A percentile compares a stretch with the other conserved stretches of the same genome.
Conservation (phyloP, 2,888 invertebrate species). For the Hemistola chrysoprasaria region DNA sequence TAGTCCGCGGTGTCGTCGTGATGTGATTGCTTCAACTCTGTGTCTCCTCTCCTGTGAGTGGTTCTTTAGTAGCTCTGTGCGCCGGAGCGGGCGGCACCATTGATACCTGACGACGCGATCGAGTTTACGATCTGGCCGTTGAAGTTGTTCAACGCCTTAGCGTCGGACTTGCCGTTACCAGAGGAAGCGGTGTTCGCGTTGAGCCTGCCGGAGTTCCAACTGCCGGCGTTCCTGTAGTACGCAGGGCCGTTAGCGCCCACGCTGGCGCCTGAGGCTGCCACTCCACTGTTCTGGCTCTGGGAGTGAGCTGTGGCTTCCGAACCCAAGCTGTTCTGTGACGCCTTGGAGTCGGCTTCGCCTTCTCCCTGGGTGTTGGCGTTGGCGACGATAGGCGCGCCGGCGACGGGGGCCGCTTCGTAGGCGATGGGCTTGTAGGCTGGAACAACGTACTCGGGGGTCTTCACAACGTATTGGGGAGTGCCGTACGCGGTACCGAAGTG, state of each 20-base stretch:
- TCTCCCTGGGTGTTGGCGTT: constrained; percentile 26
- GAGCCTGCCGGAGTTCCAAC: constrained; percentile 44
- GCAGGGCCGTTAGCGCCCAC: constrained; percentile 36
- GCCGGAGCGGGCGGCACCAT: constrained; percentile 57
- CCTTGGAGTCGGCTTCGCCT: constrained; percentile 22
- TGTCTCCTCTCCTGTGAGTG: constrained; percentile 7
- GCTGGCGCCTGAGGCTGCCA: constrained; percentile 23
- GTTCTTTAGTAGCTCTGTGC: constrained; percentile 48
- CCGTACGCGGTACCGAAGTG: constrained; percentile 59
- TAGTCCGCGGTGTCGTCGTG: constrained; percentile 63
- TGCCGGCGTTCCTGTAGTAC: constrained; percentile 44
- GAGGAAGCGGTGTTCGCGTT: constrained; percentile 6
- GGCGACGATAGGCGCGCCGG: constrained; percentile 36
- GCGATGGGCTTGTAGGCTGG: constrained; percentile 34
- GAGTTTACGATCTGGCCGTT: constrained; percentile 57
- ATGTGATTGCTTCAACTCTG: constrained; percentile 53
- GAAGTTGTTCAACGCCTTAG: constrained; percentile 49
- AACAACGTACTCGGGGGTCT: constrained; percentile 30
- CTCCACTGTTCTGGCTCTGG: not conserved
- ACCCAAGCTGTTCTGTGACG: constrained; percentile 42
- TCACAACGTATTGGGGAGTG: constrained; percentile 17
- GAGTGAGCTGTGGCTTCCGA: constrained; percentile 20
- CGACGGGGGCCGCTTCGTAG: constrained; percentile 35
- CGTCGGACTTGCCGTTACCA: constrained; percentile 49
- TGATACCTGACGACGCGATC: constrained; percentile 48